Conservation (phyloP, 2,888 invertebrate species). For the Drosophila peninsularis region DNA sequence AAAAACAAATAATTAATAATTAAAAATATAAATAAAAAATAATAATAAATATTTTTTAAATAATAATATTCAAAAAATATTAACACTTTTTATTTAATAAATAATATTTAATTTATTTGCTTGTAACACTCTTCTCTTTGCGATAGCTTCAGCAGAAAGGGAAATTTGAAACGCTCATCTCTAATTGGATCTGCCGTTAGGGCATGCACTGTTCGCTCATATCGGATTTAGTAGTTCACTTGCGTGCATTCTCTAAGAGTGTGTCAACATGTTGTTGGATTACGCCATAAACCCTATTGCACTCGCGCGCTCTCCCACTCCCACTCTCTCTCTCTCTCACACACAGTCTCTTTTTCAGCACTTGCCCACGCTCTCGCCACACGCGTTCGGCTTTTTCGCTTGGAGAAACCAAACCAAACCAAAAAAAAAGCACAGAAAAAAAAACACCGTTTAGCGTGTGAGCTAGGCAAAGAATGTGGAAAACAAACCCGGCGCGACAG, state of each 20-base stretch:
- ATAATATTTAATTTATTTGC: background rate
- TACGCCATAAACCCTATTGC: conserved; percentile 36
- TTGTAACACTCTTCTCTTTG: background rate
- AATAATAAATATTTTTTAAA: background rate
- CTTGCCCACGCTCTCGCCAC: conserved; percentile 9
- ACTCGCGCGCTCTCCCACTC: background rate
- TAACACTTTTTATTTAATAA: background rate
- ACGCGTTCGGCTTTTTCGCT: conserved; percentile 15
- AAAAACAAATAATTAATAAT: background rate
- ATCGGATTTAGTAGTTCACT: conserved; percentile 3
- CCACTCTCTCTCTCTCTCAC: background rate
- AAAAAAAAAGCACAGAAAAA: conserved; percentile 8
- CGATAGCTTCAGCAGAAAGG: background rate
- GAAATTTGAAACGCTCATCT: background rate
- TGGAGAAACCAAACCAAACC: conserved; percentile 41
- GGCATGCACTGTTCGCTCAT: conserved; percentile 25
- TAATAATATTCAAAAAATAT: background rate
- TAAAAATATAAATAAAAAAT: background rate
- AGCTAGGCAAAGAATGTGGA: conserved; percentile 15
- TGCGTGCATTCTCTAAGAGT: conserved; percentile 15
- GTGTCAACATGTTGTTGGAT: conserved; percentile 21
- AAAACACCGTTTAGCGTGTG: conserved; percentile 6
- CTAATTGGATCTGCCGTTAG: conserved; percentile 9
- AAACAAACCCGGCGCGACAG: conserved; percentile 45
- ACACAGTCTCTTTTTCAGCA: background rate